These are phyloP conservation scores for Microplitis mediator DNA, from an alignment of 1,140 invertebrate species.

Conservation along the genomic window DNA sequence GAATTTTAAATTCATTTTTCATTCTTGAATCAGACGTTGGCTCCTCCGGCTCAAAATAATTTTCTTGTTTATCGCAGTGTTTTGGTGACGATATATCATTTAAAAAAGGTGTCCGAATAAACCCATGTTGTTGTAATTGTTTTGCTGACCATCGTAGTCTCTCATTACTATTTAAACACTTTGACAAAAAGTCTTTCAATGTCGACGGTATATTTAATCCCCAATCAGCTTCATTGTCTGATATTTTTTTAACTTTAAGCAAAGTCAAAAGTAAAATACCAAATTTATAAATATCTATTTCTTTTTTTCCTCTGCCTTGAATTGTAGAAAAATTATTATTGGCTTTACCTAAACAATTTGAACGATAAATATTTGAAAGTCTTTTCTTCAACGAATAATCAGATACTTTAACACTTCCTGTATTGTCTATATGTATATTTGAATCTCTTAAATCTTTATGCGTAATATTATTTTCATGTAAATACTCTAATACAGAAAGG, in stretches of 20 bases:
- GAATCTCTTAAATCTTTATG: conserved; percentile 75
- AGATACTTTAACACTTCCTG: conserved; percentile 66
- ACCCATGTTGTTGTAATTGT: conserved; percentile 67
- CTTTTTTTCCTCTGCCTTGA: conserved; percentile 72
- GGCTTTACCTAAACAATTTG: conserved; percentile 42
- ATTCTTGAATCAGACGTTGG: conserved; percentile 67
- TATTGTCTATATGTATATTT: conserved; percentile 70
- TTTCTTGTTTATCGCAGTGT: conserved; percentile 39
- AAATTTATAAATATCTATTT: conserved; percentile 74
- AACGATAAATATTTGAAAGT: conserved; percentile 62
- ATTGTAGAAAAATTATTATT: conserved; percentile 60
- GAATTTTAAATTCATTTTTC: conserved; percentile 85
- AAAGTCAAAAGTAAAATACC: conserved; percentile 68
- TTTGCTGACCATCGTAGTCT: conserved; percentile 72
- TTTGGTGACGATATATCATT: conserved; percentile 42
- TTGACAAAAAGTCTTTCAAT: conserved; percentile 74
- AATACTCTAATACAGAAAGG: conserved; percentile 70
- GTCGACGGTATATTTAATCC: conserved; percentile 60
- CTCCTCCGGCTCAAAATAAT: conserved; percentile 50
- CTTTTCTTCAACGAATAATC: conserved; percentile 77
- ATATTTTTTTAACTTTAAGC: conserved; percentile 60
- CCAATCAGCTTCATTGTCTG: conserved; percentile 62
- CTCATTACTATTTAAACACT: conserved; percentile 71
- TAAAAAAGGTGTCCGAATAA: conserved; percentile 52
- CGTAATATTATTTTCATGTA: conserved; percentile 79